Evolutionary conservation across 2,888 invertebrate species (phyloP), one percentile per base, ranked within the genome.

Genomic region (Noctua janthina): DNA sequence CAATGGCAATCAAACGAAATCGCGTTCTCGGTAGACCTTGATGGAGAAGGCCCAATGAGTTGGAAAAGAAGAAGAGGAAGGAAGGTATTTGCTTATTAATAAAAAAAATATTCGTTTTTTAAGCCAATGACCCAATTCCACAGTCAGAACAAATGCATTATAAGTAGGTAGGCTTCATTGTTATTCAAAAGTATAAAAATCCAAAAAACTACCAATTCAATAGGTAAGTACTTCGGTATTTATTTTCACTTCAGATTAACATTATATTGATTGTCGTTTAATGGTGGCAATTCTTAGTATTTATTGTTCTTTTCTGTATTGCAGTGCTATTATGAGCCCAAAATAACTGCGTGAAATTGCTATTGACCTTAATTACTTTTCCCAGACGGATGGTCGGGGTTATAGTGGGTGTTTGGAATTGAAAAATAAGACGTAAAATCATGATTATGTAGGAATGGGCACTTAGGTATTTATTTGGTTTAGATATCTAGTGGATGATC

Each of bases 211-310:
- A 64, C 39, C 43, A 46, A 66, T 23, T 66, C 23, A 2, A 66
- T 23, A n/a, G 64, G 46, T 56, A 54, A 4, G 2, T 17, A 75
- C n/a, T 75, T 75, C 29, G 29, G 29, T 29, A 82, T 74, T 82
- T 79, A 78, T 79, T 81, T 78, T 79, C 70, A 78, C 72, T 79
- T 66, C 82, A 80, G 85, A 83, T 81, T 84, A 82, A 82, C 78
- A 83, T 84, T 77, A 82, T 75, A 85, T 83, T 82, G 83, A 89
- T 88, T 84, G 83, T 81, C 84, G 75, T 86, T 87, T 88, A 88
- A 88, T 84, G 86, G 84, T 82, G 75, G 82, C 86, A 79, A 82
- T 87, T 85, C 83, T 83, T 89, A 84, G 88, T 88, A 89, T 89
- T 89, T 87, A 89, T 89, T 76, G 88, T 81, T 84, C 81, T 82